These are phyloP conservation scores for Cremastobaeus sp. DNA, from an alignment of 2,888 invertebrate genomes.

Conservation along the genomic window DNA sequence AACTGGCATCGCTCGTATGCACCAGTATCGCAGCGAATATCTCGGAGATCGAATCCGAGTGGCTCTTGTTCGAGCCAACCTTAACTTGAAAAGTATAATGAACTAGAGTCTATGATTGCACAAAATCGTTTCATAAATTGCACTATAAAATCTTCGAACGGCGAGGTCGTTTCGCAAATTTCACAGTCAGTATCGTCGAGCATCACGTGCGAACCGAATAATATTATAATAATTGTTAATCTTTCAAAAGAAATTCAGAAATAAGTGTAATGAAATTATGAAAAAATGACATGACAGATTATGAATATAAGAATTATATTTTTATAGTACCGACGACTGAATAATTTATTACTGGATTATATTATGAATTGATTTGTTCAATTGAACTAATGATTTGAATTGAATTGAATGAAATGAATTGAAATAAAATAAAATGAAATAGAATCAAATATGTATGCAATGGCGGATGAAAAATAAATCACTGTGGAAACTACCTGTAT, in stretches of 20 bases:
- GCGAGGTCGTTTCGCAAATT: slow-evolving; percentile 89
- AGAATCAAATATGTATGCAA: no score
- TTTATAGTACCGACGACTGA: background rate
- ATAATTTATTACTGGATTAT: background rate
- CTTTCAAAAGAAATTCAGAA: slow-evolving; percentile 92
- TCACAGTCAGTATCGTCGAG: slow-evolving; percentile 88
- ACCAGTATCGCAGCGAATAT: slow-evolving; percentile 84
- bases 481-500: slow-evolving; percentile 70
- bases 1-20: slow-evolving; percentile 83
- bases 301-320: background rate
- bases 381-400: no score
- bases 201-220: slow-evolving; percentile 86
- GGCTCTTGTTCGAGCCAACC: slow-evolving; percentile 81
- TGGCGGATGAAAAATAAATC: background rate
- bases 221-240: no score
- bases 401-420: no score
- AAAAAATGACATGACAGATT: no score
- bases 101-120: slow-evolving; percentile 84
- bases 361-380: no score
- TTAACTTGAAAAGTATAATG: slow-evolving; percentile 83
- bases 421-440: no score
- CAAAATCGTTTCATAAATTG: slow-evolving; percentile 90
- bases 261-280: slow-evolving; percentile 76
- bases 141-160: slow-evolving; percentile 92
- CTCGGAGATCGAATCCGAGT: slow-evolving; percentile 86